Conservation (phyloP, 1,140 invertebrate species). For the Drosophila biarmipes region DNA sequence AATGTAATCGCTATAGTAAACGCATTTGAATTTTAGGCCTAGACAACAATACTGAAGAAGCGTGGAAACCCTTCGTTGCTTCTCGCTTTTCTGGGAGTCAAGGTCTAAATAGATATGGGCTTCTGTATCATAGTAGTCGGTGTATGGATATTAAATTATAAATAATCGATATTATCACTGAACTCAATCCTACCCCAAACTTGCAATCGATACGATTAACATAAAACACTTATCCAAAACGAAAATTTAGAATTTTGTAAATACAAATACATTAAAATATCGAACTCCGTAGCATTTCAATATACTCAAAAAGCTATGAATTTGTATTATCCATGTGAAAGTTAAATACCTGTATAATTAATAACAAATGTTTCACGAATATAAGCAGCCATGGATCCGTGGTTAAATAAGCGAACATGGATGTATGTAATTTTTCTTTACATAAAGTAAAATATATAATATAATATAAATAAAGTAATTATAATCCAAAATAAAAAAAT, state of each 20-base stretch:
- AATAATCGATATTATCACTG: constrained; percentile 42
- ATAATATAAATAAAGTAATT: constrained; percentile 44
- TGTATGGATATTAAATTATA: constrained; percentile 50
- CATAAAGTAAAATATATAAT: constrained; percentile 31
- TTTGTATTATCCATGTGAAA: constrained; percentile 36
- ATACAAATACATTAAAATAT: constrained; percentile 33
- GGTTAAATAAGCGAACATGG: constrained; percentile 8
- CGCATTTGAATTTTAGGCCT: constrained; percentile 43
- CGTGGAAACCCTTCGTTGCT: not conserved
- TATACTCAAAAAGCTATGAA: constrained; percentile 42
- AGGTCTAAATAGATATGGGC: constrained; percentile 22
- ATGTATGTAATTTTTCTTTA: constrained; percentile 38
- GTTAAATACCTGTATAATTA: constrained; percentile 28
- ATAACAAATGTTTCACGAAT: constrained; percentile 10
- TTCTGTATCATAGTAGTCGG: constrained; percentile 46
- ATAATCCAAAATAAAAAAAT: constrained; percentile 31
- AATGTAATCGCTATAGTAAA: constrained; percentile 42
- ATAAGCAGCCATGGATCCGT: constrained; percentile 10
- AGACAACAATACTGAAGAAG: not conserved
- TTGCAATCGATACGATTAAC: constrained; percentile 43
- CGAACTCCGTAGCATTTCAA: constrained; percentile 30
- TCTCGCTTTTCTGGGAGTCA: constrained; percentile 4
- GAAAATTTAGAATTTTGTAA: constrained; percentile 43
- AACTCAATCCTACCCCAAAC: constrained; percentile 42
- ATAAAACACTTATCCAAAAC: constrained; percentile 29